Percentiles rank a stretch among this genome's conserved stretches.
These are phyloP conservation scores for Harpalus rufipes DNA, from an alignment of 2,888 invertebrate genomes.

Conservation along the genomic window DNA sequence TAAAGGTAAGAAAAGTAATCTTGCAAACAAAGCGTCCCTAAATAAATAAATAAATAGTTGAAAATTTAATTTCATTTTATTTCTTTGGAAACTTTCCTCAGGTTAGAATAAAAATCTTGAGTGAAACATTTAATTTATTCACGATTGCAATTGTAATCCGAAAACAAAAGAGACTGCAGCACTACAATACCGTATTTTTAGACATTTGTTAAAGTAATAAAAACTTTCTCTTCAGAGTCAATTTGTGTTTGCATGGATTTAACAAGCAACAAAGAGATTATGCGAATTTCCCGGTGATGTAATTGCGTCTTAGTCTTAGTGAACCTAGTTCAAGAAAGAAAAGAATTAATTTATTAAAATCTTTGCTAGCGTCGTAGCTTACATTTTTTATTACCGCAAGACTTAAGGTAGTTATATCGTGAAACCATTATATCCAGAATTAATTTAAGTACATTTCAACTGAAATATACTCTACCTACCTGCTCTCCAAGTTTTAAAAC, in stretches of 20 bases:
- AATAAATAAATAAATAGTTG: conserved; percentile 4
- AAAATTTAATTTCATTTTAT: conserved; percentile 8
- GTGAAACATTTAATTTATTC: conserved; percentile 43
- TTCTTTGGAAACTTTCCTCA: not conserved
- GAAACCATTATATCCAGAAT: too few species aligned
- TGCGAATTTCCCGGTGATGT: conserved; percentile 38
- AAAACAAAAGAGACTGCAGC: conserved; percentile 49
- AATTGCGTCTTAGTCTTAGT: conserved; percentile 32
- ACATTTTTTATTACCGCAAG: conserved; percentile 15
- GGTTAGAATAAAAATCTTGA: not conserved
- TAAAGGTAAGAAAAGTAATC: conserved; percentile 6
- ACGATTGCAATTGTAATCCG: conserved; percentile 37
- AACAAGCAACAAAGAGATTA: conserved; percentile 44
- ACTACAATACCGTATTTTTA: conserved; percentile 29
- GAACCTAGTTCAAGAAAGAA: conserved; percentile 30
- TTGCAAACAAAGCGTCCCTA: not conserved
- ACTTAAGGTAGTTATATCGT: too few species aligned
- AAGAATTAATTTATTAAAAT: conserved; percentile 32
- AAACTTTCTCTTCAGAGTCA: conserved; percentile 45
- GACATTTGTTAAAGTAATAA: conserved; percentile 47
- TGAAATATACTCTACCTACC: too few species aligned
- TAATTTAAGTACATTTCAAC: too few species aligned
- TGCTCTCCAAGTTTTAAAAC: too few species aligned
- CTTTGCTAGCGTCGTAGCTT: not conserved
- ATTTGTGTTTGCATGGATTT: conserved; percentile 45